phyloP scores from a whole-genome alignment of 2,888 invertebrate genomes.

The Nycteola revayana region DNA sequence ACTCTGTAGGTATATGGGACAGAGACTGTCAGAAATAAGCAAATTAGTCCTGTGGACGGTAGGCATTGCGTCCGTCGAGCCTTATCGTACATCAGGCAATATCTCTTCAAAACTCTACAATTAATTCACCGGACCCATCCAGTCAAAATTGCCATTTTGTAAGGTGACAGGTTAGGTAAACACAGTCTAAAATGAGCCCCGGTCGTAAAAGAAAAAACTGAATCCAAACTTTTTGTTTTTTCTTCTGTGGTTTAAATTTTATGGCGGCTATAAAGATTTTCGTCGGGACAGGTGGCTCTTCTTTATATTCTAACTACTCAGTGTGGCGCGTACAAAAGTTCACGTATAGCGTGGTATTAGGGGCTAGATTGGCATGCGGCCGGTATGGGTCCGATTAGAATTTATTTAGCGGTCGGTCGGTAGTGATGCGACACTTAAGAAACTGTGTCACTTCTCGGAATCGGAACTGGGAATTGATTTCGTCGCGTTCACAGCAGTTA shows the following conservation, averaged over 20 bases:
- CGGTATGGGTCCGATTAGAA: constrained; percentile 58
- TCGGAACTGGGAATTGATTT: constrained; percentile 80
- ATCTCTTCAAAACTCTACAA: constrained; percentile 73
- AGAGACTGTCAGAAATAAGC: constrained; percentile 62
- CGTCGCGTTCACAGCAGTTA: constrained; percentile 77
- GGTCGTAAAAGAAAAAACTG: constrained; percentile 67
- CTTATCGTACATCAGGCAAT: constrained; percentile 73
- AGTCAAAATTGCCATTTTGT: constrained; percentile 80
- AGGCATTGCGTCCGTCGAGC: constrained; percentile 51
- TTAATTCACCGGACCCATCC: constrained; percentile 72
- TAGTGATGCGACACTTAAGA: constrained; percentile 81
- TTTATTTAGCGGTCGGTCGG: constrained; percentile 78
- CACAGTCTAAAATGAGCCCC: constrained; percentile 75
- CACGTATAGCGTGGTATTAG: constrained; percentile 58
- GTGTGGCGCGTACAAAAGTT: constrained; percentile 50
- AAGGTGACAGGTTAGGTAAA: constrained; percentile 81
- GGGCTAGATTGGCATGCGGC: constrained; percentile 66
- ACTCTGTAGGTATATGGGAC: constrained; percentile 47
- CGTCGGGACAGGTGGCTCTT: constrained; percentile 81
- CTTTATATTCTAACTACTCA: constrained; percentile 75
- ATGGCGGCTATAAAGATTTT: constrained; percentile 79
- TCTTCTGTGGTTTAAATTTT: constrained; percentile 79
- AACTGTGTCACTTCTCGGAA: constrained; percentile 81
- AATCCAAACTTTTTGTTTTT: constrained; percentile 70
- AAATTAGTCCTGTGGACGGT: constrained; percentile 61